These are phyloP conservation scores for Hartigia nigra DNA, from an alignment of 2,888 invertebrate species.

Conservation along the genomic window DNA sequence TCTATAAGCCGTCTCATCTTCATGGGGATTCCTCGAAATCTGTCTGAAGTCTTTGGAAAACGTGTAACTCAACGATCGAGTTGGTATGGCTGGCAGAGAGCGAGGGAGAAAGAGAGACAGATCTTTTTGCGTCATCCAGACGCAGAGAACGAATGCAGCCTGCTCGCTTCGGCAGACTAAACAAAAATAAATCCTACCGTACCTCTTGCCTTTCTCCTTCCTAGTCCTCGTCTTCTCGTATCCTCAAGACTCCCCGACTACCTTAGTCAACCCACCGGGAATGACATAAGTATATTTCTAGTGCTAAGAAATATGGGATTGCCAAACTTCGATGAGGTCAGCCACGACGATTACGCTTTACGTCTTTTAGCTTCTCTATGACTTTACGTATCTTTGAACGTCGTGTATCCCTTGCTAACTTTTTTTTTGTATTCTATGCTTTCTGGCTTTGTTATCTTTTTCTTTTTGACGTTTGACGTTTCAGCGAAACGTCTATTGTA, in stretches of 20 bases:
- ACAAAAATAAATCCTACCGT: conserved; percentile 45
- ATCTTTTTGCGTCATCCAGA: conserved; percentile 9
- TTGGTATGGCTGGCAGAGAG: background rate
- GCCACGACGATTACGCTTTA: conserved; percentile 14
- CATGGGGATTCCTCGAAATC: background rate
- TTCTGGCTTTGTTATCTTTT: background rate
- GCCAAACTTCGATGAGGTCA: conserved; percentile 15
- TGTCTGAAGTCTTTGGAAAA: background rate
- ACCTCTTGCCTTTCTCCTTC: background rate
- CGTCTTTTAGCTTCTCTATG: background rate
- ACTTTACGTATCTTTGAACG: background rate
- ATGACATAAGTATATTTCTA: conserved; percentile 39
- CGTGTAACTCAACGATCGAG: background rate
- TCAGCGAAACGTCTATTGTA: too few relatives aligned
- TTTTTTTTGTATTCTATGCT: background rate
- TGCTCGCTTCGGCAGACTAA: conserved; percentile 39
- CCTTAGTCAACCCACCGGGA: conserved; percentile 26
- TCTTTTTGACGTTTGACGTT: background rate
- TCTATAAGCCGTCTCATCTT: background rate
- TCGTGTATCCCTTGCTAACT: background rate
- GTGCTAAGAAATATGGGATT: conserved; percentile 28
- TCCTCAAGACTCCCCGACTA: conserved; percentile 10
- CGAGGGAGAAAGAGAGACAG: background rate
- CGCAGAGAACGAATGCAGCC: conserved; percentile 7
- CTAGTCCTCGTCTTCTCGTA: background rate